Evolutionary conservation across 1,140 invertebrate genomes (phyloP), one percentile per base, ranked within the genome.

Genomic region (Drosophila nasuta): DNA sequence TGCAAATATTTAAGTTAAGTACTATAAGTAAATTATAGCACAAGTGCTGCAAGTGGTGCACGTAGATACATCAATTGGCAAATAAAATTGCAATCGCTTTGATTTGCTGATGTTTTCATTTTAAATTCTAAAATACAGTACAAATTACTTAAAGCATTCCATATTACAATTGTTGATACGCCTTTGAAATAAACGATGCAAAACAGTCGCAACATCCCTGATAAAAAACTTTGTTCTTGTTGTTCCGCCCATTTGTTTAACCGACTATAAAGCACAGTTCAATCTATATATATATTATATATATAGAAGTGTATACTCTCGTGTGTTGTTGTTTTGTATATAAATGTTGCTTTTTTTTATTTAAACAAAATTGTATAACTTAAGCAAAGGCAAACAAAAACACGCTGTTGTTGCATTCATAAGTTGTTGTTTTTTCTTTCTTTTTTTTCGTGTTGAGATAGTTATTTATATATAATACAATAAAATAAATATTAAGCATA

Each of bases 401-500:
- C 66, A 75, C 38, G 20, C 46, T 71, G 57, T 49, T 52, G 70
- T 77, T 74, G 63, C 62, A 58, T 72, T 75, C 54, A 72, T 70
- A 63, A 56, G 43, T 75, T 75, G 46, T 63, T 62, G 28, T 56
- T 56, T 56, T 56, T 56, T 38, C 20, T 25, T 25, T 20, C 25
- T 11, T n/a, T 41, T 54, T 54, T 54, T 15, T 30, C 43, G 41
- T 46, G 41, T 70, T 83, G 81, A 86, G 82, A 82, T 87, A 87
- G 82, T 72, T 79, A 87, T 66, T 87, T 83, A 88, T 72, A 86
- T 90, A 86, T 90, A 90, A 86, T 89, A 90, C 86, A 90, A 79
- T 74, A 86, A 90, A 90, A 90, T 90, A 90, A 90, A 90, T 90
- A 90, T 87, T 90, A 90, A 90, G 73, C 79, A 82, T 86, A 90